Evolutionary conservation across 1,140 invertebrate genomes (phyloP).

Genomic region (Hyphantria cunea): DNA sequence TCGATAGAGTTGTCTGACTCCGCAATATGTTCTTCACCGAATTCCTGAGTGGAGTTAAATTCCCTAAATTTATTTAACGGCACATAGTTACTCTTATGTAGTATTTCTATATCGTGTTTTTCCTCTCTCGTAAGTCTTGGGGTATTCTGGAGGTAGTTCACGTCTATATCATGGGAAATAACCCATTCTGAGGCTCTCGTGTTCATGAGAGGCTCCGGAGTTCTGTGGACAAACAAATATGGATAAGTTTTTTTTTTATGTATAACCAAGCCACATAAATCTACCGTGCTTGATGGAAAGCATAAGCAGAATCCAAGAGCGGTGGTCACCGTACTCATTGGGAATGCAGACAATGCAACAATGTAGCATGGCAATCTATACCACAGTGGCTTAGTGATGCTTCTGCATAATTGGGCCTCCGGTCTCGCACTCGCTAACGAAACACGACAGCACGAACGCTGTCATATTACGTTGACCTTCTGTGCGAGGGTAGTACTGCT

Average conservation of each 20-base stretch:
- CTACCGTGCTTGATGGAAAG: no score
- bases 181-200: slow-evolving; percentile 51
- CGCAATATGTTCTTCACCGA: slow-evolving; percentile 8
- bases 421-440: no score
- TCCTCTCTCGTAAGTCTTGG: slow-evolving; percentile 43
- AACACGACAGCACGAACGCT: no score
- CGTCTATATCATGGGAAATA: slow-evolving; percentile 68
- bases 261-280: no score
- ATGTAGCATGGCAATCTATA: no score
- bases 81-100: slow-evolving; percentile 48
- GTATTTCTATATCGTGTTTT: slow-evolving; percentile 52
- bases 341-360: no score
- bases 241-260: not conserved
- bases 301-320: no score
- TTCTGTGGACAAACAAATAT: slow-evolving; percentile 28
- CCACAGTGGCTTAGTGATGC: no score
- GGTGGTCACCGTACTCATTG: no score
- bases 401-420: no score
- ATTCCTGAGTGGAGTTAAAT: slow-evolving; percentile 6
- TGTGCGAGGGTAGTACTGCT: no score
- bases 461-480: no score
- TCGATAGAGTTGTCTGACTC: slow-evolving; percentile 22
- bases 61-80: slow-evolving; percentile 43
- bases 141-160: slow-evolving; percentile 60
- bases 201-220: slow-evolving; percentile 8